Base-by-base conservation (phyloP, 1,140 invertebrate species). In the Chrysopa pallens region DNA sequence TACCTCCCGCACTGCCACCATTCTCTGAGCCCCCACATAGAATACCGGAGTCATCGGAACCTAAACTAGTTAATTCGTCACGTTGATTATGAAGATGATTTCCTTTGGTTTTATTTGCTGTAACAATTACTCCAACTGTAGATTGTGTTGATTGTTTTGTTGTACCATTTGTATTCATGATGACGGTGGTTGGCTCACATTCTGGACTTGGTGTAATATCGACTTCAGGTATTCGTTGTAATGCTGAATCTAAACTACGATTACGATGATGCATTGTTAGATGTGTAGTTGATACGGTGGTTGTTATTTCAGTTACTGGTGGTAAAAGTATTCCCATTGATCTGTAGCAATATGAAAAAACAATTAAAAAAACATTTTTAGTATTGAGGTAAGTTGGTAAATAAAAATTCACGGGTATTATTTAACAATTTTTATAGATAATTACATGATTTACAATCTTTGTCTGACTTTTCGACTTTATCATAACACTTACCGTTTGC, bases 31-130 rank as follows among this genome's bases (percentile, higher is more conserved):
- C 76, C 17, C 17, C 17, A 58, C 79, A 85, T 48, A 83, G 71
- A 50, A 85, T 89, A 31, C 74, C 74, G 11, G 84, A 88, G 60
- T 91, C 86, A 57, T 89, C 85, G 0, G 85, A 89, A 11, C 84
- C 84, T 7, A 85, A 60, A 52, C 78, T 80, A 23, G 76, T 76
- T 33, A 80, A 65, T 59, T 82, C 78, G 48, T 78, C 76, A 29
- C 73, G 64, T 51, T 75, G 61, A 23, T 23, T 23, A 39, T 61
- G 60, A 17, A 47, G 17, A 23, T 23, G 17, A 23, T 58, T 44
- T 55, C 56, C 28, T 9, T 23, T 23, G 11, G 42, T 50, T 44
- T 40, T 46, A 27, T 47, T 49, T 36, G 44, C 36, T 48, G 46
- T 27, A 23, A 23, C 17, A 5, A 23, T 23, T 23, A 23, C 17